phyloP scores from a whole-genome alignment of 2,888 invertebrate genomes.

The Hybos culiciformis region DNA sequence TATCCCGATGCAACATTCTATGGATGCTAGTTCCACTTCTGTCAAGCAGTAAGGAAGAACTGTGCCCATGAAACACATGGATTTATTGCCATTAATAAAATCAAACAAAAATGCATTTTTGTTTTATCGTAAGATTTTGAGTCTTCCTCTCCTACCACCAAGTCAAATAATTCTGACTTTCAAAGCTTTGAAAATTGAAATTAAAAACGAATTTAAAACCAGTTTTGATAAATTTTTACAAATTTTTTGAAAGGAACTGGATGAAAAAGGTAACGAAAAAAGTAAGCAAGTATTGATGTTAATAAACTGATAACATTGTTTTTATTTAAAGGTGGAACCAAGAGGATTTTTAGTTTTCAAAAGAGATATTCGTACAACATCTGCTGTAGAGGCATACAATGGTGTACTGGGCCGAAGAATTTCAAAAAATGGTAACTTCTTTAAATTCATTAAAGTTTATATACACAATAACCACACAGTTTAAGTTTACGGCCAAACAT shows the following conservation, averaged over 20 bases:
- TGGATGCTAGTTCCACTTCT: too few species aligned
- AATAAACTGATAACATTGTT: neutral
- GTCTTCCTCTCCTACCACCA: too few species aligned
- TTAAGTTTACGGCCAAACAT: too few species aligned
- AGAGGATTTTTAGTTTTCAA: neutral
- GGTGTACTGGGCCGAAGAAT: neutral
- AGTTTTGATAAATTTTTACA: constrained; percentile 5
- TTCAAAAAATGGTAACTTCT: neutral
- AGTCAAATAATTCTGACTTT: too few species aligned
- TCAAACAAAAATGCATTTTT: too few species aligned
- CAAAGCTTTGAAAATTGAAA: neutral
- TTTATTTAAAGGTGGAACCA: neutral
- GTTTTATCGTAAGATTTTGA: too few species aligned
- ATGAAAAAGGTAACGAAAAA: neutral
- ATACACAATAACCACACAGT: too few species aligned
- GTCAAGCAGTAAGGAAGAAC: too few species aligned
- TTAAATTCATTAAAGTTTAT: neutral
- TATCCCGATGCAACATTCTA: too few species aligned
- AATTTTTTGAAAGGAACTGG: neutral
- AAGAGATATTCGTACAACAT: neutral
- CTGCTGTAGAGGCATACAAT: neutral
- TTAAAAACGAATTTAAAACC: neutral
- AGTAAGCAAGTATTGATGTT: neutral
- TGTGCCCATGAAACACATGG: too few species aligned
- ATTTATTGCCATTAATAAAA: too few species aligned